Base-by-base conservation (phyloP, 2,888 invertebrate genomes). In the Xestia rhomboidea region DNA sequence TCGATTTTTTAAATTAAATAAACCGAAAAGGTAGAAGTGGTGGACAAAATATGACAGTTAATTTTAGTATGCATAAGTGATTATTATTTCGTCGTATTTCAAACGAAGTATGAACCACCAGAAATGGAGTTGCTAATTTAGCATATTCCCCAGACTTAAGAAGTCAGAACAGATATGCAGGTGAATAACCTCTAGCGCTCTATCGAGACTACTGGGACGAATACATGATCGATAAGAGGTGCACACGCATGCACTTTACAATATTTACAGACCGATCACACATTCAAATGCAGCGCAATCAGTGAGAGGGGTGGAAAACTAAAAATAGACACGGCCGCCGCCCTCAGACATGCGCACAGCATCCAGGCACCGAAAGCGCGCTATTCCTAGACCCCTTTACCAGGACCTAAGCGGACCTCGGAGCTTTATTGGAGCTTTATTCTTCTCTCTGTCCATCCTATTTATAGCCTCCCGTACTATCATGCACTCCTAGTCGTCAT, bases 301-400 rank as follows among this genome's bases (percentile, higher is more conserved):
- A 30, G 15, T 21, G 69, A 66, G 18, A 78, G 69, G 7, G 66
- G n/a, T 66, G 34, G 27, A 30, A n/a, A 51, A 38, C n/a, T 83
- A 69, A 80, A 77, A 83, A 69, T 34, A 66, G 69, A 27, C 27
- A 15, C 49, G 18, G 5, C 18, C 51, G 21, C 38, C 34, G 15
- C 8, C 13, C 24, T 54, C 64, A 78, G 62, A 34, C 81, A 82
- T 82, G 81, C 84, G 82, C 70, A 70, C 66, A 30, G 71, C 49
- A 44, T 69, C 62, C 66, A 46, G n/a, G 62, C 60, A 11, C 68
- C 64, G 63, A 82, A 82, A 69, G n/a, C 72, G 68, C 68, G 64
- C 66, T 21, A 49, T 66, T 57, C 8, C 41, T 72, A 69, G 72
- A 38, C 41, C 41, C n/a, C 54, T 38, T 57, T 85, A 83, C 85